These are phyloP conservation scores for Chaenogobius annularis DNA, from an alignment of 2,113 vertebrate species.

Conservation along the genomic window DNA sequence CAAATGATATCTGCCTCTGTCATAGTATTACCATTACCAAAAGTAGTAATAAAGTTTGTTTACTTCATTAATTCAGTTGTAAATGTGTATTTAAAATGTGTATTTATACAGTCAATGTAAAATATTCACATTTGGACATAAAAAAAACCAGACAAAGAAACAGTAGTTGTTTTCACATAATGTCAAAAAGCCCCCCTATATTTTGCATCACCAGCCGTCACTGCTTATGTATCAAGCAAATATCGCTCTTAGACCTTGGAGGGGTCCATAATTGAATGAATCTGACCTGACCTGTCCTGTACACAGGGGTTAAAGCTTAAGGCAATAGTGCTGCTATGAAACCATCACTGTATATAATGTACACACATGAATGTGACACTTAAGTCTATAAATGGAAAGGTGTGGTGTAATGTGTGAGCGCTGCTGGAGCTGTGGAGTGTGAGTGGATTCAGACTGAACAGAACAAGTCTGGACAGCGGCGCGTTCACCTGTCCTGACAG, in stretches of 20 bases:
- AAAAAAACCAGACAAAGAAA: too few species aligned
- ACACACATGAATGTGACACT: constrained; percentile 18
- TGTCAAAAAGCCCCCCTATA: too few species aligned
- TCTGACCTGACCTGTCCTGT: constrained; percentile 25
- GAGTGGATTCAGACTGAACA: constrained; percentile 46
- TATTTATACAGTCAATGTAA: too few species aligned
- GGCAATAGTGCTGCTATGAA: constrained; percentile 31
- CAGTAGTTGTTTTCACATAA: too few species aligned
- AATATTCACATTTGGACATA: too few species aligned
- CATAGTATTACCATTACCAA: too few species aligned
- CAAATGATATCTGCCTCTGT: too few species aligned
- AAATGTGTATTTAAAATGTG: too few species aligned
- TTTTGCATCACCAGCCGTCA: too few species aligned
- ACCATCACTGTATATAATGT: constrained; percentile 38
- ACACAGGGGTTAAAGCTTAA: constrained; percentile 21
- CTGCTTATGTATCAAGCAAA: too few species aligned
- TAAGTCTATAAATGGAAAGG: constrained; percentile 31
- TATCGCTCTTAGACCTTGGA: not conserved
- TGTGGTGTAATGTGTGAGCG: constrained; percentile 11
- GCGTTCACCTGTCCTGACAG: constrained; percentile 58
- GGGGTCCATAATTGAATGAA: not conserved
- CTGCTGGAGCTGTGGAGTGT: not conserved
- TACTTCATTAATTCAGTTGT: too few species aligned
- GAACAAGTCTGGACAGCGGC: constrained; percentile 58
- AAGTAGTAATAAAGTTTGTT: too few species aligned